Conservation (phyloP, 2,888 invertebrate genomes). For the Acronicta aceris region DNA sequence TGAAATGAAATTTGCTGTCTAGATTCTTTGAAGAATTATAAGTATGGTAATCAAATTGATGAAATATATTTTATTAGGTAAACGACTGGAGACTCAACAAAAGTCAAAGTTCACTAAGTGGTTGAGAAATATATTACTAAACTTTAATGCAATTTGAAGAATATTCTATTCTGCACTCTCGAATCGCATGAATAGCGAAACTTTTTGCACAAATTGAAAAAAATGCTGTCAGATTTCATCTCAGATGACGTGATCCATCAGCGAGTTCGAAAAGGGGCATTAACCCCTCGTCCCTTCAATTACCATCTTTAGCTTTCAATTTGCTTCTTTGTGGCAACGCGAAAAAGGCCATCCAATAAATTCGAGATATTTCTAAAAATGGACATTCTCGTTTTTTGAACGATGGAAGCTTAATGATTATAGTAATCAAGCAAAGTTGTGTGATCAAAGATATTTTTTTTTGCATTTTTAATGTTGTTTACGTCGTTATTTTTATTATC, state of each 20-base stretch:
- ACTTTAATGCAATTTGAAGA: slow-evolving; percentile 8
- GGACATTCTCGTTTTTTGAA: slow-evolving; percentile 24
- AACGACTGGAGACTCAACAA: background rate
- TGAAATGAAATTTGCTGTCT: background rate
- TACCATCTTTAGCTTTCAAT: slow-evolving; percentile 88
- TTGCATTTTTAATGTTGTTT: slow-evolving; percentile 12
- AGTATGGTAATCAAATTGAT: background rate
- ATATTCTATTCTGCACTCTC: slow-evolving; percentile 26
- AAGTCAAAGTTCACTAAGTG: background rate
- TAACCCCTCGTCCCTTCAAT: slow-evolving; percentile 85
- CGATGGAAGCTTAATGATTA: slow-evolving; percentile 25
- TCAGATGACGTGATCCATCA: slow-evolving; percentile 85
- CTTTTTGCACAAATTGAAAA: slow-evolving; percentile 63
- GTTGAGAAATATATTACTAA: slow-evolving; percentile 17
- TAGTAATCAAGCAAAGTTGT: slow-evolving; percentile 23
- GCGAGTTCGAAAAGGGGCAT: slow-evolving; percentile 77
- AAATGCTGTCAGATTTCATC: slow-evolving; percentile 71
- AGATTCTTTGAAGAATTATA: background rate
- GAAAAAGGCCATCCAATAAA: slow-evolving; percentile 76
- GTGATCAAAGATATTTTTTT: slow-evolving; percentile 18
- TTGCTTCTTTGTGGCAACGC: slow-evolving; percentile 81
- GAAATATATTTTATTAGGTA: background rate
- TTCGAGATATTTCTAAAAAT: slow-evolving; percentile 64
- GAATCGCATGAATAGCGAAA: slow-evolving; percentile 33
- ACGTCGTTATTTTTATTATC: background rate